Evolutionary conservation across 92 coral and sea anemone species (phyloP).

Genomic region (Virgularia gustaviana): DNA sequence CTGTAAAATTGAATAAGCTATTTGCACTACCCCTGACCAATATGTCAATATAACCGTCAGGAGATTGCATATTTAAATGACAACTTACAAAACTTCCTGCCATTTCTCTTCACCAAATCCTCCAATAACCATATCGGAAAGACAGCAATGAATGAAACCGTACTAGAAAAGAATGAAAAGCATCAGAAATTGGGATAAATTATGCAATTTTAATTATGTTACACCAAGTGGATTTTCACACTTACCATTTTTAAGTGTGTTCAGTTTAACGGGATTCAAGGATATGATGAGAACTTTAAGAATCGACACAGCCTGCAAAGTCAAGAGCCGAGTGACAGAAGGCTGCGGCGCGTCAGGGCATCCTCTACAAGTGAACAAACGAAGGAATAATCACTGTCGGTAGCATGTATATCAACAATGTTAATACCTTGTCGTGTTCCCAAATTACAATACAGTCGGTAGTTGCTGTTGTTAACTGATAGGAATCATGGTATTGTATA

Average conservation of each 20-base stretch:
- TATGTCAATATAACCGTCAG: constrained; percentile 43
- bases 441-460: constrained; percentile 15
- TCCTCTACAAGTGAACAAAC: constrained; percentile 5
- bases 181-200: too few species aligned
- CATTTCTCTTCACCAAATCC: constrained; percentile 95
- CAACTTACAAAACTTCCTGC: constrained; percentile 79
- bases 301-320: background rate
- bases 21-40: constrained; percentile 1
- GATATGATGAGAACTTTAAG: background rate
- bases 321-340: background rate
- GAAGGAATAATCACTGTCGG: background rate
- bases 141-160: constrained; percentile 93
- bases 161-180: constrained; percentile 65
- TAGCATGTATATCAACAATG: constrained; percentile 29
- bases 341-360: too few species aligned
- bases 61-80: background rate
- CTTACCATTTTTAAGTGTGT: too few species aligned
- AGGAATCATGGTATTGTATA: background rate
- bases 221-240: too few species aligned
- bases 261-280: too few species aligned
- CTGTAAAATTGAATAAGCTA: constrained; percentile 35
- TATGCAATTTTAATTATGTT: too few species aligned
- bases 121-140: constrained; percentile 85
- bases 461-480: background rate
- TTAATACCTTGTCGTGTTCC: constrained; percentile 16